These are phyloP conservation scores for Cantharis rustica DNA, from an alignment of 2,888 invertebrate species.

Conservation along the genomic window DNA sequence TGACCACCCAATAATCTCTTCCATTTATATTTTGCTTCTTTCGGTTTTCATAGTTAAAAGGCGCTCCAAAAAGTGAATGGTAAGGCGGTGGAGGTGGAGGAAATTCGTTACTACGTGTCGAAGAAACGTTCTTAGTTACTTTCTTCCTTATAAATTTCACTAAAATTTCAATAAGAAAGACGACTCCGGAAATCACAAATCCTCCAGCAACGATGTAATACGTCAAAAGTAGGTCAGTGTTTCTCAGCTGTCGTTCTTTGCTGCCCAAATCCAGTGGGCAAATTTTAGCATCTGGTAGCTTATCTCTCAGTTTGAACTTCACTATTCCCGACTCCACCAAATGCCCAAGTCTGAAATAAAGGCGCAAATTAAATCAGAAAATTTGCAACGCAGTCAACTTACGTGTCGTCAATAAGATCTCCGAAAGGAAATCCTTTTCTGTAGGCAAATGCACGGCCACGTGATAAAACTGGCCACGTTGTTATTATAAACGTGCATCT, in stretches of 20 bases:
- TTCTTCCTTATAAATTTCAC: slow-evolving; percentile 8
- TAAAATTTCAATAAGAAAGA: slow-evolving; percentile 67
- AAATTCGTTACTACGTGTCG: neutral
- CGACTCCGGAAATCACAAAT: slow-evolving; percentile 62
- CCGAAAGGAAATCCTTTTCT: slow-evolving; percentile 62
- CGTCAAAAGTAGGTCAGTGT: slow-evolving; percentile 75
- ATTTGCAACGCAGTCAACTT: slow-evolving; percentile 41
- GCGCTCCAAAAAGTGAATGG: slow-evolving; percentile 62
- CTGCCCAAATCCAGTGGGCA: slow-evolving; percentile 78
- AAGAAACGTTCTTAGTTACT: neutral
- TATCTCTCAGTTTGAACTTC: slow-evolving; percentile 62
- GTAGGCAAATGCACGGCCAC: slow-evolving; percentile 71
- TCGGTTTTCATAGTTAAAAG: slow-evolving; percentile 35
- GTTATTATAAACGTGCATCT: slow-evolving; percentile 76
- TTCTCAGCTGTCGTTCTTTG: slow-evolving; percentile 72
- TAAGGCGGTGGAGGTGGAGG: slow-evolving; percentile 68
- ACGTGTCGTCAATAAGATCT: slow-evolving; percentile 69
- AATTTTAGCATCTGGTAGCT: slow-evolving; percentile 71
- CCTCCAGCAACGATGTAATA: slow-evolving; percentile 73
- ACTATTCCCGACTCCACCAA: slow-evolving; percentile 75
- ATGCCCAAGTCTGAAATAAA: slow-evolving; percentile 61
- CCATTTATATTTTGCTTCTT: slow-evolving; percentile 63
- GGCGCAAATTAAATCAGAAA: neutral
- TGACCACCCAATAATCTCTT: slow-evolving; percentile 74
- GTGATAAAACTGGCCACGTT: slow-evolving; percentile 65